Evolutionary conservation across 2,888 invertebrate species (phyloP).

Genomic region (Zonitis immaculata): DNA sequence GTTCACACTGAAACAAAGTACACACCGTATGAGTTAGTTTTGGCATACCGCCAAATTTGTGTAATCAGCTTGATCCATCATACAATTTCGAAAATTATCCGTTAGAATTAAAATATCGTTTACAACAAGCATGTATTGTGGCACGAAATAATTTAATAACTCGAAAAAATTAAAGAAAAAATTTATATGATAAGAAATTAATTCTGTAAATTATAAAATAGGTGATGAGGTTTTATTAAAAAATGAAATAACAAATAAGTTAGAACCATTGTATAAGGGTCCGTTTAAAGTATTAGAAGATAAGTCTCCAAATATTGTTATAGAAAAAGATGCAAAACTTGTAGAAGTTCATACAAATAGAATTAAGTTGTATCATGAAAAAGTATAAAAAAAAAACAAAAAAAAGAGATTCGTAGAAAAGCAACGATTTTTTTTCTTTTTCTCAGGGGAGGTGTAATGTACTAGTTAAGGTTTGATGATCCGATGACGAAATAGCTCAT

Average conservation of each 20-base stretch:
- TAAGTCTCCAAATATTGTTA: background rate
- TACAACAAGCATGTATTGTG: constrained; percentile 17
- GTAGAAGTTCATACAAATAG: background rate
- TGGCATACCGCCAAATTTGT: constrained; percentile 14
- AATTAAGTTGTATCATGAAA: background rate
- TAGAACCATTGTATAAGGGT: background rate
- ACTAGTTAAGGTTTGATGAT: too few species aligned
- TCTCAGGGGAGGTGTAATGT: background rate
- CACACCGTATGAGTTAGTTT: constrained; percentile 20
- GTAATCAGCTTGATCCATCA: constrained; percentile 9
- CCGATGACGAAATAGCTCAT: too few species aligned
- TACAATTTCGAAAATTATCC: constrained; percentile 21
- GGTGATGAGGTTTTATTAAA: background rate
- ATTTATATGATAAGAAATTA: background rate
- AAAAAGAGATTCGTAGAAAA: background rate
- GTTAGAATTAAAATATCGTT: constrained; percentile 14
- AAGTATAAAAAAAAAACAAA: background rate
- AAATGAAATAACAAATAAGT: background rate
- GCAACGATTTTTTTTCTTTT: background rate
- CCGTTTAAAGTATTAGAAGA: background rate
- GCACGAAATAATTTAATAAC: constrained; percentile 15
- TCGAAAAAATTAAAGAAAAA: constrained; percentile 6
- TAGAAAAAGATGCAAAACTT: background rate
- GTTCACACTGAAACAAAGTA: constrained; percentile 22
- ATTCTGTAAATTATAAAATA: background rate